Base-by-base conservation (phyloP, 2,113 vertebrate genomes). In the Hirundichthys speculiger region DNA sequence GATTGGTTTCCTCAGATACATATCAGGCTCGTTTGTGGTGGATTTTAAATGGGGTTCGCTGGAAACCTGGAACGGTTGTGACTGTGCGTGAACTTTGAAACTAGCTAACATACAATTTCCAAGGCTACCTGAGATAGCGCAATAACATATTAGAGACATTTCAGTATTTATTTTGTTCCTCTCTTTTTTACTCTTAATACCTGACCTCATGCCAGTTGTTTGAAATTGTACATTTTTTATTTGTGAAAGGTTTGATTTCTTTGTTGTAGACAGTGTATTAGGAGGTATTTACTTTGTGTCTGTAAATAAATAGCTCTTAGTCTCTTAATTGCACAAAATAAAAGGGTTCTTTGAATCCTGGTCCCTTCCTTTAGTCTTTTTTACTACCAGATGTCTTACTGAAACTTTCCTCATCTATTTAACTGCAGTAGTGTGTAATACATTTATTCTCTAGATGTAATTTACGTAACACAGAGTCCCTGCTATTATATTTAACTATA, bases 241-340 rank as follows among this genome's bases (percentile, higher is more conserved):
- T 84, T 80, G 83, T 86, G 73, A 68, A 85, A 47, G 86, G 42
- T 73, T 58, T 67, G 48, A 73, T 77, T 73, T 79, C 65, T 79
- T 71, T 77, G 27, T 75, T 82, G 73, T 74, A 63, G 73, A 74
- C 59, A 45, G n/a, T 43, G 68, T 82, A 63, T 78, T 75, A 57
- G 69, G 69, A 76, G 47, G 39, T 57, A 20, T 75, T 76, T 71
- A 40, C 75, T 77, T 74, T 69, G 66, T 82, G 70, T 78, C 25
- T 87, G 75, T 78, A 77, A 76, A 84, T 73, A 81, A 75, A 61
- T 68, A 24, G 51, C 34, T 79, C 51, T 57, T 74, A 66, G 72
- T 85, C 51, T 82, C 77, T 78, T 87, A 81, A 88, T 92, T 90
- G 90, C 90, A 91, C 90, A 91, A 85, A 88, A 81, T 85, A 79